Evolutionary conservation across 2,113 vertebrate species (phyloP).

Genomic region (Hemiscyllium ocellatum): DNA sequence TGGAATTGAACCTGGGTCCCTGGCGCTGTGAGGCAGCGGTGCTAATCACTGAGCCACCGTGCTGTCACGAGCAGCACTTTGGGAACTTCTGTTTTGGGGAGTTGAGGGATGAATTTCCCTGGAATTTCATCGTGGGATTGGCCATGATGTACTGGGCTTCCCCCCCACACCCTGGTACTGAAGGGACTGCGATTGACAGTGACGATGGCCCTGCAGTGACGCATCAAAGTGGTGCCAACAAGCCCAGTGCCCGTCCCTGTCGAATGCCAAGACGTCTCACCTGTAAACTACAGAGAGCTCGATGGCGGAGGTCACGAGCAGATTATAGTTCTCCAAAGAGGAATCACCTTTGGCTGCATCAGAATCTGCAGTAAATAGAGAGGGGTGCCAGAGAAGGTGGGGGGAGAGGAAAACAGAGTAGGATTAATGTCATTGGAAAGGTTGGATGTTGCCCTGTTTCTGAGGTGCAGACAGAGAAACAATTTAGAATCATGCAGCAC

Average conservation of each 20-base stretch:
- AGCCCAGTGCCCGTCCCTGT: fast-evolving
- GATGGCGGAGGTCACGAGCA: slow-evolving; percentile 74
- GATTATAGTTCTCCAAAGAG: slow-evolving; percentile 55
- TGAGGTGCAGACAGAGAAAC: no score
- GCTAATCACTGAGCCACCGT: no score
- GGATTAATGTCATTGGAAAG: neutral
- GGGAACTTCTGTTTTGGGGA: neutral
- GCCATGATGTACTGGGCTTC: neutral
- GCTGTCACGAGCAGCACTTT: neutral
- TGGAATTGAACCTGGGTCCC: no score
- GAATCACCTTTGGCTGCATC: neutral
- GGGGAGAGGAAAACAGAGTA: neutral
- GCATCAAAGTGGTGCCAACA: fast-evolving
- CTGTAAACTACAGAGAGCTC: slow-evolving; percentile 78
- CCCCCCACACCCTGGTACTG: neutral
- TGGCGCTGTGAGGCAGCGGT: no score
- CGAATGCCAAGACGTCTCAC: slow-evolving; percentile 48
- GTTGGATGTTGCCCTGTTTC: neutral
- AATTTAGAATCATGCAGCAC: no score
- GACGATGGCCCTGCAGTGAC: no score
- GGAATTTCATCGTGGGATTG: neutral
- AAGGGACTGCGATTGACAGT: neutral
- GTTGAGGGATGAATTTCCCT: neutral
- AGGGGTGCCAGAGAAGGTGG: neutral
- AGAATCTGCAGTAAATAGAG: neutral